Conservation (phyloP, 2,113 vertebrate species). For the Pycnonotus jocosus region DNA sequence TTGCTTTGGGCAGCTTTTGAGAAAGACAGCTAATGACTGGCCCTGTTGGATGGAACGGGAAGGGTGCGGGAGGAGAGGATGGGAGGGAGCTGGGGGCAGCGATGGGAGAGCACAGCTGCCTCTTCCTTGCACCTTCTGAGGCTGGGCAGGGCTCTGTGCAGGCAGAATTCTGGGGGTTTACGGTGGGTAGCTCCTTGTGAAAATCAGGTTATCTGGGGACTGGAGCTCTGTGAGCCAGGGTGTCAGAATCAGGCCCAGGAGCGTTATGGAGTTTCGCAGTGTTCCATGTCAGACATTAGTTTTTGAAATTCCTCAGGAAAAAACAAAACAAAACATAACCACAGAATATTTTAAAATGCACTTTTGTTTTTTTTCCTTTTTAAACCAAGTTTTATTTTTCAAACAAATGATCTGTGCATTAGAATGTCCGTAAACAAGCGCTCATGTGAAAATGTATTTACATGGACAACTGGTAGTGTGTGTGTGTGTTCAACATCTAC, state of each 20-base stretch:
- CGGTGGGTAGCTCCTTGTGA: neutral
- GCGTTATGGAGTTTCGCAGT: neutral
- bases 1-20: slow-evolving; percentile 51
- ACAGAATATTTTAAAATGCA: neutral
- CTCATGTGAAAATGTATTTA: neutral
- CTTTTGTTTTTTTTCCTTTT: neutral
- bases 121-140: neutral
- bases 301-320: neutral
- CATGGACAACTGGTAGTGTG: neutral
- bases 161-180: neutral
- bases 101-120: neutral
- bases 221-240: neutral
- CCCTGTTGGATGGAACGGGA: neutral
- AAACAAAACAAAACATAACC: neutral
- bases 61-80: neutral
- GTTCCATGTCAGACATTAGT: neutral
- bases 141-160: too few species aligned
- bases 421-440: neutral
- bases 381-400: neutral
- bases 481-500: neutral
- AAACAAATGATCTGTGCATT: neutral
- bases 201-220: neutral
- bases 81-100: neutral
- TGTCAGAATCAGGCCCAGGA: neutral
- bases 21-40: slow-evolving; percentile 6